Percentiles rank a stretch among this genome's conserved stretches.
phyloP scores from a whole-genome alignment of 2,797 vertebrate species.

The Pachyuromys duprasi region DNA sequence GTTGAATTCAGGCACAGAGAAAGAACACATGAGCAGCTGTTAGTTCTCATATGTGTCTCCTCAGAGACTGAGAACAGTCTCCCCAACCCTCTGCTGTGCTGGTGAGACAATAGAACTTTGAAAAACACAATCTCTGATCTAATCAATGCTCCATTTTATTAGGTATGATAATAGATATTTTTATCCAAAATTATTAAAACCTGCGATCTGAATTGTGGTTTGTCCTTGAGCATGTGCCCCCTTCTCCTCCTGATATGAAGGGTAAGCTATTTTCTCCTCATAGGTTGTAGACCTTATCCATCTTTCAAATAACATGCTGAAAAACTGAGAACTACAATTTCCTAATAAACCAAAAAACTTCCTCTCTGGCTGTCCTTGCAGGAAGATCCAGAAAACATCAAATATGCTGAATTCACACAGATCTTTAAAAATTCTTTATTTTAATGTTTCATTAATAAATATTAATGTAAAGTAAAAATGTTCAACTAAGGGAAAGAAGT shows the following conservation, averaged over 20 bases:
- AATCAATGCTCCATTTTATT: neutral
- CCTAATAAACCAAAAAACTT: neutral
- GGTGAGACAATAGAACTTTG: neutral
- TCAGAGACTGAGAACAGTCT: neutral
- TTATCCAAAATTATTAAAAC: constrained; percentile 5
- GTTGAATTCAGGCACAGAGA: neutral
- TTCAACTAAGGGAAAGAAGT: neutral
- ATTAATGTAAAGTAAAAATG: neutral
- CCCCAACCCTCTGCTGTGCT: neutral
- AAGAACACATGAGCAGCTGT: neutral
- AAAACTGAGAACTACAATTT: neutral
- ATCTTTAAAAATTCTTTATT: neutral
- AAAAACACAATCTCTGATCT: neutral
- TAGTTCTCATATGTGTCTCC: neutral
- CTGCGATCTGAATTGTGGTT: neutral
- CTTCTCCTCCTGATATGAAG: no score
- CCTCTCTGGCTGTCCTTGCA: neutral
- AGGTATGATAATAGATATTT: neutral
- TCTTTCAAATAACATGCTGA: neutral
- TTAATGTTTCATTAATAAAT: neutral
- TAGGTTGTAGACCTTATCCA: neutral
- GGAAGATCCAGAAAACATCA: neutral
- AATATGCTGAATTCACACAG: neutral
- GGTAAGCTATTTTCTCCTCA: neutral
- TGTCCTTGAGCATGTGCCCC: no score